Percentiles rank a stretch among this genome's conserved stretches.
These are phyloP conservation scores for Argyresthia albistria DNA, from an alignment of 2,888 invertebrate genomes.

Conservation along the genomic window DNA sequence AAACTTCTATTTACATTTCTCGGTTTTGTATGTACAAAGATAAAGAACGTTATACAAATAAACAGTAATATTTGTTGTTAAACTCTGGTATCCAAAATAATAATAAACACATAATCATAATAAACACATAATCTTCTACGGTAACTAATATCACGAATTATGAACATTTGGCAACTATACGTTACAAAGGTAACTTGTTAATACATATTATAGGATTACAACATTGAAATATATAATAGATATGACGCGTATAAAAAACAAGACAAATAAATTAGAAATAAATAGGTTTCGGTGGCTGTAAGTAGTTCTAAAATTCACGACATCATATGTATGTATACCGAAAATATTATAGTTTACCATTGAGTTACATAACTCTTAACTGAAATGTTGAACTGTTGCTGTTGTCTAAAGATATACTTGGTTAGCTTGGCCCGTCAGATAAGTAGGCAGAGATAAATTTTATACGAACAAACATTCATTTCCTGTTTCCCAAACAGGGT, in stretches of 20 bases:
- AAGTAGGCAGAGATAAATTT: too few species aligned
- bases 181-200: conserved; percentile 12
- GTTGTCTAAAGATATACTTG: too few species aligned
- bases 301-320: too few species aligned
- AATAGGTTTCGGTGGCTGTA: not conserved
- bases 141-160: conserved; percentile 66
- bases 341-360: too few species aligned
- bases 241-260: not conserved
- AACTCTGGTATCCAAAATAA: not conserved
- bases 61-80: not conserved
- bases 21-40: conserved; percentile 15
- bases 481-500: too few species aligned
- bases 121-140: conserved; percentile 32
- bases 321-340: too few species aligned
- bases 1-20: conserved; percentile 58
- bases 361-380: too few species aligned
- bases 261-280: not conserved
- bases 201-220: conserved; percentile 5
- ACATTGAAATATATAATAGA: not conserved
- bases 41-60: not conserved
- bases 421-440: too few species aligned
- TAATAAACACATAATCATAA: conserved; percentile 13
- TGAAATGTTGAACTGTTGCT: too few species aligned
- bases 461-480: too few species aligned
- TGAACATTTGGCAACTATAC: conserved; percentile 29